A percentile compares a stretch with the other conserved stretches of the same genome.
phyloP scores from a whole-genome alignment of 2,113 vertebrate genomes.

The Aldabrachelys gigantea region DNA sequence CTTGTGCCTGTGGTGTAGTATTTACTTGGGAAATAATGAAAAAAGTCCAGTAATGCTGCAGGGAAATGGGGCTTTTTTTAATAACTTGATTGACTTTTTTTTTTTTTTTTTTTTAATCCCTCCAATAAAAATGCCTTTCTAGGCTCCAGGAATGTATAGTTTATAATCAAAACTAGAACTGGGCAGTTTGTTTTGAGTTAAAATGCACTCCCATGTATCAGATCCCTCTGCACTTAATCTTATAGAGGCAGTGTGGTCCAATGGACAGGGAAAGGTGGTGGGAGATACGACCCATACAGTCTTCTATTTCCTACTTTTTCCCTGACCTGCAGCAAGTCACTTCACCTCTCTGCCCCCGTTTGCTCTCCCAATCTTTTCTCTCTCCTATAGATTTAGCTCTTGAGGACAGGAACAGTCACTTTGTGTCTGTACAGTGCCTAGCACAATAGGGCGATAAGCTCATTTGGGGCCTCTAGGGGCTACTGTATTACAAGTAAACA shows the following conservation, averaged over 20 bases:
- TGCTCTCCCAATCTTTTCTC: neutral
- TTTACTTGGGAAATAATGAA: constrained; percentile 18
- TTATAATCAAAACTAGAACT: neutral
- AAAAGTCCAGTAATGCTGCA: neutral
- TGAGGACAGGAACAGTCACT: neutral
- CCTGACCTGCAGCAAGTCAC: neutral
- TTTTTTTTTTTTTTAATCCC: neutral
- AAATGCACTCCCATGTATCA: neutral
- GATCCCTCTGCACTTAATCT: neutral
- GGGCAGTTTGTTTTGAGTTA: neutral
- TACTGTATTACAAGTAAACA: neutral
- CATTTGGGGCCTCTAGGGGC: neutral
- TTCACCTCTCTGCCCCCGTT: neutral
- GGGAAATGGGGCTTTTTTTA: neutral
- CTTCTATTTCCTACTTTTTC: accelerated
- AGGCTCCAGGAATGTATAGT: neutral
- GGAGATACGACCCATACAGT: neutral
- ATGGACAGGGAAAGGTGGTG: neutral
- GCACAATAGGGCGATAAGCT: neutral
- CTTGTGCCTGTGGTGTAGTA: constrained; percentile 8
- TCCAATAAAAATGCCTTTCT: neutral
- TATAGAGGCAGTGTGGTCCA: neutral
- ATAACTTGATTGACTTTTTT: neutral
- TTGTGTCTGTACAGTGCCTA: neutral
- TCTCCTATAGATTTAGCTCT: neutral